Percentiles rank a stretch among this genome's conserved stretches.
Conservation (phyloP, 2,888 invertebrate genomes). For the Euzophera pinguis region DNA sequence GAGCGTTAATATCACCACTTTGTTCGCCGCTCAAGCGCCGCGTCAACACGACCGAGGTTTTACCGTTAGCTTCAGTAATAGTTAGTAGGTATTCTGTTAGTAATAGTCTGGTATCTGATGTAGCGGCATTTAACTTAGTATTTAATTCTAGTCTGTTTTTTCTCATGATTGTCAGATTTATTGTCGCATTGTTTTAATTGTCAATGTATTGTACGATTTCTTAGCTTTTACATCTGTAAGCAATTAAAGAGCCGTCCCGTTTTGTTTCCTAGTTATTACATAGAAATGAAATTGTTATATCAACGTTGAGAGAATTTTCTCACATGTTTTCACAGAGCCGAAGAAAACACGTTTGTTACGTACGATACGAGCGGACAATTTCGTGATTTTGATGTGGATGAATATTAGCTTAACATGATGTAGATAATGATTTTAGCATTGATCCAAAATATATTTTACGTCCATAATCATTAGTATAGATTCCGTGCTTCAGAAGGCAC, state of each 20-base stretch:
- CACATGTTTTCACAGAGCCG: too few relatives aligned
- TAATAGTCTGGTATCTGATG: not conserved
- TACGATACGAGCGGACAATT: too few relatives aligned
- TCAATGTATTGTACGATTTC: not conserved
- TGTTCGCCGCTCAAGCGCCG: not conserved
- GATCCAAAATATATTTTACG: too few relatives aligned
- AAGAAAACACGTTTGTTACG: too few relatives aligned
- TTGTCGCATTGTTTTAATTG: slow-evolving; percentile 1
- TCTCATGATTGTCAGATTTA: slow-evolving; percentile 1
- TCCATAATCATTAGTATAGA: too few relatives aligned
- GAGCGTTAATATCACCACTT: too few relatives aligned
- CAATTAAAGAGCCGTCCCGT: not conserved
- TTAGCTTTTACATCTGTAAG: not conserved
- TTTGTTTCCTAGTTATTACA: not conserved
- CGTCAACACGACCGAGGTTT: not conserved
- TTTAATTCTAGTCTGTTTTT: not conserved
- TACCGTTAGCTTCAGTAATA: not conserved
- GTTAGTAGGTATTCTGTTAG: not conserved
- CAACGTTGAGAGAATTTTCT: too few relatives aligned
- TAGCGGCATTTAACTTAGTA: not conserved
- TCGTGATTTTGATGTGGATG: too few relatives aligned
- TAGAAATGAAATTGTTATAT: too few relatives aligned
- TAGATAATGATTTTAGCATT: too few relatives aligned
- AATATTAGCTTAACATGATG: too few relatives aligned
- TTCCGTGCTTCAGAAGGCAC: too few relatives aligned